These are phyloP conservation scores for Pseudochromis fuscus DNA, from an alignment of 2,797 vertebrate species.

Conservation along the genomic window DNA sequence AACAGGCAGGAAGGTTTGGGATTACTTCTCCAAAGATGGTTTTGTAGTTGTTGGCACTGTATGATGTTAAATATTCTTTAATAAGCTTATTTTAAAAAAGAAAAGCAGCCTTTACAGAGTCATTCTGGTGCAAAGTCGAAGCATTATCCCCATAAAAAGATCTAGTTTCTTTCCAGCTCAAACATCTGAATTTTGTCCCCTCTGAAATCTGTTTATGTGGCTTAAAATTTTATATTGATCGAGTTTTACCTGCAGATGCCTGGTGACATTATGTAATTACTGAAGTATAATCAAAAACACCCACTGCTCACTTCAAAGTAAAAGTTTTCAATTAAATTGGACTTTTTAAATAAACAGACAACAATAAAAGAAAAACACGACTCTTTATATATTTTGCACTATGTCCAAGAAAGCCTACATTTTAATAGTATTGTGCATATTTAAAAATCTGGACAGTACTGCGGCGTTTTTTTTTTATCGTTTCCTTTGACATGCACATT, in stretches of 20 bases:
- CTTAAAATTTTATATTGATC: no score
- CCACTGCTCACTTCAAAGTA: neutral
- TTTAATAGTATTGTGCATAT: neutral
- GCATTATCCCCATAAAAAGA: no score
- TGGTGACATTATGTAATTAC: neutral
- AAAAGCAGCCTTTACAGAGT: no score
- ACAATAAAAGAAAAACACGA: neutral
- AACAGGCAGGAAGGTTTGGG: no score
- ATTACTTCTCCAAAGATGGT: no score
- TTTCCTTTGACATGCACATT: slow-evolving; percentile 32
- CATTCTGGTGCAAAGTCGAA: no score
- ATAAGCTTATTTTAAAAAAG: no score
- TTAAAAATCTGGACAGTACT: neutral
- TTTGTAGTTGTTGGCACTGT: no score
- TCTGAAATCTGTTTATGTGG: no score
- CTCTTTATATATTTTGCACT: neutral
- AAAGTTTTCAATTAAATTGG: slow-evolving; percentile 17
- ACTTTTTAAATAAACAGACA: slow-evolving; percentile 1
- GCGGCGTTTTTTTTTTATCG: slow-evolving; percentile 3
- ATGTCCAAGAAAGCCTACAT: neutral
- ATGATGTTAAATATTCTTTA: no score
- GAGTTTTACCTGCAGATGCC: neutral
- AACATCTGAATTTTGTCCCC: no score
- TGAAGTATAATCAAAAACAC: neutral
- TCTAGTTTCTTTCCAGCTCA: no score